Conservation (phyloP, 2,888 invertebrate genomes). For the Rambutsinella grinnellia region DNA sequence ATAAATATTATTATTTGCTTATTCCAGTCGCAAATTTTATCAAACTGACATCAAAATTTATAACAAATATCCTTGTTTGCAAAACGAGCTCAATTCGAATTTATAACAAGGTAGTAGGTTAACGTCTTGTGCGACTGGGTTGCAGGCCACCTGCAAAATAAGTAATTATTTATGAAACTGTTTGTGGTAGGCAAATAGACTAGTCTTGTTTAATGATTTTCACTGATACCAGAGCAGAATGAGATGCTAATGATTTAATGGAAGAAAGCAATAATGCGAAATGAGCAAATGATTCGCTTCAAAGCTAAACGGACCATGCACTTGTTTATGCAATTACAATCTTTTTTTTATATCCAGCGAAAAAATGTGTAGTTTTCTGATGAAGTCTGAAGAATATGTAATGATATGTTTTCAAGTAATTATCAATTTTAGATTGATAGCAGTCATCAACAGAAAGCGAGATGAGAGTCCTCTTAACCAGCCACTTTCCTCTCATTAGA, state of each 20-base stretch:
- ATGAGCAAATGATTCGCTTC: constrained; percentile 26
- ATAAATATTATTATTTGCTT: too few relatives aligned
- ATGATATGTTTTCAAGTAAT: constrained; percentile 13
- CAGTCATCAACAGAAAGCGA: not conserved
- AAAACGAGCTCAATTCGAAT: too few relatives aligned
- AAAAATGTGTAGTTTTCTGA: not conserved
- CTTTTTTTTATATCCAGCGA: not conserved
- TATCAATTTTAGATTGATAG: constrained; percentile 23
- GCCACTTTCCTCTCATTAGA: not conserved
- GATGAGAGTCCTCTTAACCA: not conserved
- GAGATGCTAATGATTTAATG: constrained; percentile 44
- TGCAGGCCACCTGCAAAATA: constrained; percentile 46
- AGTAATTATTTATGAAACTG: constrained; percentile 48
- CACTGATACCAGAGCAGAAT: not conserved
- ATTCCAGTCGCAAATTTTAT: too few relatives aligned
- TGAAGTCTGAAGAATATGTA: not conserved
- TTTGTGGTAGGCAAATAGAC: not conserved
- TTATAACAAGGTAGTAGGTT: too few relatives aligned
- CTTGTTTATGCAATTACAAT: constrained; percentile 2
- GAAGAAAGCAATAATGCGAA: constrained; percentile 19
- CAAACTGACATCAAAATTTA: too few relatives aligned
- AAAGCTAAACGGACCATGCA: constrained; percentile 30
- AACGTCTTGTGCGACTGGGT: too few relatives aligned
- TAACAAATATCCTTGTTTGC: too few relatives aligned
- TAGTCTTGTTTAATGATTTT: constrained; percentile 8